A percentile compares a stretch with the other conserved stretches of the same genome.
phyloP scores from a whole-genome alignment of 92 coral and sea anemone species.

The Metridium senile region DNA sequence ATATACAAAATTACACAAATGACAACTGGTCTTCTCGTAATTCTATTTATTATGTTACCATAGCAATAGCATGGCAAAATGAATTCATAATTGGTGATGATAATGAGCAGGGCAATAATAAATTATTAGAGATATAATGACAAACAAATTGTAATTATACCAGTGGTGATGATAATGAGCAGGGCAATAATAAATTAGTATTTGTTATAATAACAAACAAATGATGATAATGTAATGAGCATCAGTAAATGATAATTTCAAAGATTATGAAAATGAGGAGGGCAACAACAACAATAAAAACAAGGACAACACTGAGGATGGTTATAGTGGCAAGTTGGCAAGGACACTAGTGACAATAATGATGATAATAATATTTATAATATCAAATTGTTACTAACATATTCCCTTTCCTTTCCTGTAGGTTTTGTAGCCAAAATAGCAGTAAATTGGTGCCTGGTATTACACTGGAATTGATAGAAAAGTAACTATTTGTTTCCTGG shows the following conservation, averaged over 20 bases:
- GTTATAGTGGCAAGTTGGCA: background rate
- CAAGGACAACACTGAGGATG: background rate
- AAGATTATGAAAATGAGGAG: background rate
- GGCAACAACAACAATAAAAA: background rate
- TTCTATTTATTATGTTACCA: too few species aligned
- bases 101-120: too few species aligned
- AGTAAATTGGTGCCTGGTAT: slow-evolving; percentile 90
- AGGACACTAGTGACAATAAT: background rate
- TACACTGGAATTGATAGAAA: slow-evolving; percentile 85
- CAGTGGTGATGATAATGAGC: too few species aligned
- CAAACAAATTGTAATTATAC: too few species aligned
- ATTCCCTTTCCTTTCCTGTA: slow-evolving; percentile 4
- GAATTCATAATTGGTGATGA: too few species aligned
- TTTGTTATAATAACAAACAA: too few species aligned
- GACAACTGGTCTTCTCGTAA: too few species aligned
- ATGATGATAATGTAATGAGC: background rate
- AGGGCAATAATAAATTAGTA: too few species aligned
- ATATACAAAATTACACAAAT: too few species aligned
- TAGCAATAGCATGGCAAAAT: too few species aligned
- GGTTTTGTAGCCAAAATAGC: slow-evolving; percentile 96
- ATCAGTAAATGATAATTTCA: background rate
- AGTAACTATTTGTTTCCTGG: slow-evolving; percentile 44
- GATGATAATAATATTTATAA: background rate
- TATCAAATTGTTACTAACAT: background rate
- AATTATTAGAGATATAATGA: too few species aligned